Evolutionary conservation across 2,113 vertebrate genomes (phyloP).

Genomic region (Leptobrachium ailaonicum): DNA sequence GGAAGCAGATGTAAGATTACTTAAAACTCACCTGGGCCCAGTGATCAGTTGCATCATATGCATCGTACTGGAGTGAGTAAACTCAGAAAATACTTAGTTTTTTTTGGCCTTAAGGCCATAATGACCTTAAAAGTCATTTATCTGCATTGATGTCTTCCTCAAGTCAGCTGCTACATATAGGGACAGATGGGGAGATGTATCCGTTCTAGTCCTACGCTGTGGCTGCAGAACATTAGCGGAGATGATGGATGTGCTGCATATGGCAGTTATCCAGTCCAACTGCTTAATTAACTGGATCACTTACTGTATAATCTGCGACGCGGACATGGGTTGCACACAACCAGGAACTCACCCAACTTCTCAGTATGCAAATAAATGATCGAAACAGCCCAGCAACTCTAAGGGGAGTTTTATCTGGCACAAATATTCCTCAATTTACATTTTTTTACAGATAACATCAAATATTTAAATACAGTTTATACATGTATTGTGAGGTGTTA

Average conservation of each 20-base stretch:
- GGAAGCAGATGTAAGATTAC: too few species aligned
- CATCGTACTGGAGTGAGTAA: too few species aligned
- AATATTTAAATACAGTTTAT: too few species aligned
- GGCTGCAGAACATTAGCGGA: slow-evolving; percentile 20
- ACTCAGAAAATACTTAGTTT: too few species aligned
- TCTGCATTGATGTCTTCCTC: slow-evolving; percentile 3
- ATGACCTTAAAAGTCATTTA: background rate
- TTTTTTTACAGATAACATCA: too few species aligned
- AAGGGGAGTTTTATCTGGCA: background rate
- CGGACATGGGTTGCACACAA: background rate
- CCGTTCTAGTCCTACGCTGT: background rate
- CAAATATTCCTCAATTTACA: too few species aligned
- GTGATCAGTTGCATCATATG: too few species aligned
- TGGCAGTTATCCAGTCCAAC: slow-evolving; percentile 29
- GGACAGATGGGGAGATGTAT: slow-evolving; percentile 38
- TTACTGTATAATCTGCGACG: slow-evolving; percentile 19
- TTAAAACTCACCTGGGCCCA: too few species aligned
- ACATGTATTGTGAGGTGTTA: too few species aligned
- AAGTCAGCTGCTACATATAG: slow-evolving; percentile 13
- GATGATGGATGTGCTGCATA: slow-evolving; percentile 41
- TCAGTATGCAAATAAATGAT: background rate
- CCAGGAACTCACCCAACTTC: slow-evolving; percentile 32
- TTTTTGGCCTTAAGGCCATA: too few species aligned
- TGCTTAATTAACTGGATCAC: slow-evolving; percentile 44
- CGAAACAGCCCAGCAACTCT: background rate